A percentile compares a stretch with the other conserved stretches of the same genome.
Evolutionary conservation across 2,797 vertebrate species (phyloP).

Genomic region (Cottoperca gobio): DNA sequence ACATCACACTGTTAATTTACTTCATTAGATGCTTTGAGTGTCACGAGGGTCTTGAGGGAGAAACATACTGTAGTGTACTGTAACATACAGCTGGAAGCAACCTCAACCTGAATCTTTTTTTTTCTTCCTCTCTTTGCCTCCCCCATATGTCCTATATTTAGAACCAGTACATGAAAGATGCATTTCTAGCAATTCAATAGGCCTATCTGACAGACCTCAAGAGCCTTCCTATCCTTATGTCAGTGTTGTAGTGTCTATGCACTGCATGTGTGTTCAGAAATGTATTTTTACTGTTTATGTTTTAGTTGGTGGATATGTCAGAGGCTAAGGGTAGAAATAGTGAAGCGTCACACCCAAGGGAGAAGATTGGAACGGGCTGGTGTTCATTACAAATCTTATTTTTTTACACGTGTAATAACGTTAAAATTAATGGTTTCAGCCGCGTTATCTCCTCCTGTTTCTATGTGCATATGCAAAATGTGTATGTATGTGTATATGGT

Average conservation of each 20-base stretch:
- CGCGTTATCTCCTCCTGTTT: neutral
- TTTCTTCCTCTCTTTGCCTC: slow-evolving; percentile 48
- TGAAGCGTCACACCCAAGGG: neutral
- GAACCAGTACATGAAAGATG: slow-evolving; percentile 53
- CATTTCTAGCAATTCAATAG: slow-evolving; percentile 51
- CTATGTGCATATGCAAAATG: slow-evolving; percentile 6
- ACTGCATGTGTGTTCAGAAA: slow-evolving; percentile 14
- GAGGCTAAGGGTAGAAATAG: neutral
- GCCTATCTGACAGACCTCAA: slow-evolving; percentile 30
- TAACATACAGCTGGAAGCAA: slow-evolving; percentile 48
- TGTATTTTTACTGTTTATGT: neutral
- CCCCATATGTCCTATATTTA: slow-evolving; percentile 64
- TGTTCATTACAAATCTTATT: neutral
- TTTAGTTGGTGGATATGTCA: neutral
- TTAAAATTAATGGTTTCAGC: neutral
- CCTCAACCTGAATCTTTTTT: slow-evolving; percentile 21
- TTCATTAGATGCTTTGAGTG: neutral
- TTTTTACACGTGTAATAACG: neutral
- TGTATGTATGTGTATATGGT: slow-evolving; percentile 14
- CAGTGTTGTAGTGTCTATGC: slow-evolving; percentile 22
- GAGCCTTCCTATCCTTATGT: slow-evolving; percentile 19
- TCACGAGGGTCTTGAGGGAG: slow-evolving; percentile 21
- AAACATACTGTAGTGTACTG: slow-evolving; percentile 17
- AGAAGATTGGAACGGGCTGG: neutral
- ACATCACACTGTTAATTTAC: neutral